Conservation (phyloP, 92 coral and sea anemone genomes). For the Porites lobata region DNA sequence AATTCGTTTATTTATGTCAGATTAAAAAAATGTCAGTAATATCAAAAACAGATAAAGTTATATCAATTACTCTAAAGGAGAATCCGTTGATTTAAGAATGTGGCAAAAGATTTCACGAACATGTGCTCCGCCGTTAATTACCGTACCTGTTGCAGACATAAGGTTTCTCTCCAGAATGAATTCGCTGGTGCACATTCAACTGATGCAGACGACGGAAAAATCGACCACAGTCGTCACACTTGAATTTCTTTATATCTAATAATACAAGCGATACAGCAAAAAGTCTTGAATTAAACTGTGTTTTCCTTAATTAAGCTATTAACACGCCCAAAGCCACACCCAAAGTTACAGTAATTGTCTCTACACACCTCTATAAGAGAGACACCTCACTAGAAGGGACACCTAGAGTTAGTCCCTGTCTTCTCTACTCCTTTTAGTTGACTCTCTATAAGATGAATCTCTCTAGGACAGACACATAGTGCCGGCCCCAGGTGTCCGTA, state of each 20-base stretch:
- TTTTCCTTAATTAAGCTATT: too few species aligned
- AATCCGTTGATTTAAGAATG: not conserved
- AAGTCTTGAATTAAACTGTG: too few species aligned
- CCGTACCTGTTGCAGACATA: conserved; percentile 95
- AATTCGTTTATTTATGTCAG: too few species aligned
- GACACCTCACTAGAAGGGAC: too few species aligned
- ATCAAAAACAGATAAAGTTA: not conserved
- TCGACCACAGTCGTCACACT: conserved; percentile 96
- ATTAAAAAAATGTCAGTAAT: not conserved
- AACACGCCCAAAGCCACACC: too few species aligned
- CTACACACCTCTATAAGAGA: too few species aligned
- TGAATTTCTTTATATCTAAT: conserved; percentile 97
- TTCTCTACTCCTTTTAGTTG: too few species aligned
- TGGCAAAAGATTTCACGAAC: not conserved
- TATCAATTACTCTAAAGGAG: not conserved
- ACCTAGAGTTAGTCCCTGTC: too few species aligned
- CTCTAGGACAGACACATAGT: too few species aligned
- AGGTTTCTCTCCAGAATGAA: conserved; percentile 99
- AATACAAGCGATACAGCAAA: not conserved
- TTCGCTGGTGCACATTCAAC: conserved; percentile 95
- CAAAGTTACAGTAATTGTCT: too few species aligned
- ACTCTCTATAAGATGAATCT: too few species aligned
- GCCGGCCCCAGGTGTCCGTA: too few species aligned
- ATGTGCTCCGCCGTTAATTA: not conserved
- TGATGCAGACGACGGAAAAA: conserved; percentile 99